Conservation (phyloP, 2,797 vertebrate genomes). For the Harpagifer antarcticus region DNA sequence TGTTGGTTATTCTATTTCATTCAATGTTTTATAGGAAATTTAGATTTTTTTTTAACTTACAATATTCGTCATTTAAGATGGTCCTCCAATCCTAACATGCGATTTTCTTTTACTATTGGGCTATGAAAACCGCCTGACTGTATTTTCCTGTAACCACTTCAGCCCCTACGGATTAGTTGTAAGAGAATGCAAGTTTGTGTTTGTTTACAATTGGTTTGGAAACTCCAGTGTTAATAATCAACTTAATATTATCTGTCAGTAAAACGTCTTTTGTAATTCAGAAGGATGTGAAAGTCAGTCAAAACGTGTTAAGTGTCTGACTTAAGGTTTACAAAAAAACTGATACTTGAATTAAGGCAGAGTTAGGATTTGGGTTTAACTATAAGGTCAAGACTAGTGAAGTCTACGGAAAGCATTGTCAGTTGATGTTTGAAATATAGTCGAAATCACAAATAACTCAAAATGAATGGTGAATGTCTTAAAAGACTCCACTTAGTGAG, state of each 20-base stretch:
- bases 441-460: not conserved
- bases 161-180: not conserved
- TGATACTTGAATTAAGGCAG: not conserved
- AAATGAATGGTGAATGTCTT: not conserved
- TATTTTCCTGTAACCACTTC: conserved; percentile 34
- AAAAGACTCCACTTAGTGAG: not conserved
- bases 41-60: not conserved
- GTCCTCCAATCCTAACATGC: conserved; percentile 6
- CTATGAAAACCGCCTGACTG: not conserved
- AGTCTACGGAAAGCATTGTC: not conserved
- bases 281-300: conserved; percentile 45
- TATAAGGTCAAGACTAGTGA: not conserved
- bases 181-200: not conserved
- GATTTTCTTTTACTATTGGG: not conserved
- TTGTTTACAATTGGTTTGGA: conserved; percentile 39
- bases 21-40: conserved; percentile 22
- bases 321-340: not conserved
- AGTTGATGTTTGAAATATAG: not conserved
- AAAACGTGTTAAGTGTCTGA: not conserved
- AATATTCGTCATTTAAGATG: not conserved
- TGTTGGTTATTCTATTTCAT: not conserved
- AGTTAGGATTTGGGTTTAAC: not conserved
- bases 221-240: conserved; percentile 39
- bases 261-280: conserved; percentile 13
- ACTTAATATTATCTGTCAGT: conserved; percentile 11